phyloP scores from a whole-genome alignment of 2,888 invertebrate species.

The Cinara cedri region DNA sequence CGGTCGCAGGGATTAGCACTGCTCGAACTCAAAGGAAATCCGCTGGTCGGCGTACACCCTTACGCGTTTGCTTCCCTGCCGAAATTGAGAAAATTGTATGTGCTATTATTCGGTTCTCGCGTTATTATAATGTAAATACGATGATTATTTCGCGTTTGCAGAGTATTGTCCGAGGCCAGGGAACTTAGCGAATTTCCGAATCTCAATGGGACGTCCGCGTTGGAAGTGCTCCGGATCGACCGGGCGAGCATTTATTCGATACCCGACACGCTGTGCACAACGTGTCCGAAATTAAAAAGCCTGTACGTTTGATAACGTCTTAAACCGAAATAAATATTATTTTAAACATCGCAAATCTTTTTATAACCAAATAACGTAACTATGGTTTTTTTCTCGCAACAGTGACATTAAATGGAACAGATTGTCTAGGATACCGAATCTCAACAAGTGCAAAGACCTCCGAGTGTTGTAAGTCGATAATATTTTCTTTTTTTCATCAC shows the following conservation, averaged over 20 bases:
- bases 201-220: conserved; percentile 77
- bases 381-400: conserved; percentile 60
- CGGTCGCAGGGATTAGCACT: conserved; percentile 73
- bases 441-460: conserved; percentile 80
- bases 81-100: conserved; percentile 80
- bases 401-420: conserved; percentile 87
- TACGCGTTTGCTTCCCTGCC: conserved; percentile 78
- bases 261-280: conserved; percentile 76
- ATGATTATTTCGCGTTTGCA: conserved; percentile 62
- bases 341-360: background rate
- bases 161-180: conserved; percentile 84
- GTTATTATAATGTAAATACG: background rate
- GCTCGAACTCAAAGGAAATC: conserved; percentile 84
- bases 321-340: background rate
- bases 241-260: conserved; percentile 77
- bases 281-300: conserved; percentile 79
- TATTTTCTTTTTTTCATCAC: too few species aligned
- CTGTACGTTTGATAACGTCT: conserved; percentile 84
- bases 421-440: conserved; percentile 76
- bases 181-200: conserved; percentile 81
- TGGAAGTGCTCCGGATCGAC: conserved; percentile 83
- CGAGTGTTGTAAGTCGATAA: conserved; percentile 80
- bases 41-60: conserved; percentile 73
- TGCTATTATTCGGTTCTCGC: conserved; percentile 60
- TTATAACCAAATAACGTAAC: background rate